A percentile compares a stretch with the other conserved stretches of the same genome.
Conservation (phyloP, 64 coral and sea anemone species). For the Montipora capricornis region DNA sequence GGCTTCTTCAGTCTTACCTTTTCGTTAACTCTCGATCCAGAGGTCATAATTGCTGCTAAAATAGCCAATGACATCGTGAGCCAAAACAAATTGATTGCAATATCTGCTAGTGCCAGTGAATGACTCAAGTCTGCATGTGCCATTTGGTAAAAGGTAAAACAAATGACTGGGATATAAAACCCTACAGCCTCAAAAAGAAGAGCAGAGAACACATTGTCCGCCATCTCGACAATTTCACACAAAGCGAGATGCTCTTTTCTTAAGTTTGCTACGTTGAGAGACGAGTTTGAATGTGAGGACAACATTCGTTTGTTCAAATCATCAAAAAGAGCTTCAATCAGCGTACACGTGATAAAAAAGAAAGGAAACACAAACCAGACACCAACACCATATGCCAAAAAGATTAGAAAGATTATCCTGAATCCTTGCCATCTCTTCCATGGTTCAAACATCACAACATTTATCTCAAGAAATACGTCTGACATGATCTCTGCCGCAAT, state of each 20-base stretch:
- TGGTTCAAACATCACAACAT: neutral
- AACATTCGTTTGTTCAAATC: neutral
- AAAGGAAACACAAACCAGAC: conserved; percentile 5
- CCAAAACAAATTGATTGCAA: neutral
- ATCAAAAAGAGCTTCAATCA: conserved; percentile 7
- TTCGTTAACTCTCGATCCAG: conserved; percentile 14
- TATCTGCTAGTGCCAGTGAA: neutral
- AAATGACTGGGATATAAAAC: neutral
- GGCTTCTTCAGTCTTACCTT: neutral
- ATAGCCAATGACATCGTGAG: neutral
- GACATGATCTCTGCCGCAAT: neutral
- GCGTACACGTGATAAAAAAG: neutral
- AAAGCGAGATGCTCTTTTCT: neutral
- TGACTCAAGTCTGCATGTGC: neutral
- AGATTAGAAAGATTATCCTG: neutral
- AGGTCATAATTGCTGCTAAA: neutral
- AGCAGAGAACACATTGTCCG: neutral
- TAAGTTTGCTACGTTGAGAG: neutral
- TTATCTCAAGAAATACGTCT: neutral
- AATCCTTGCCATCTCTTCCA: conserved; percentile 4
- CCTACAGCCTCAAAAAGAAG: neutral
- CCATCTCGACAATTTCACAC: neutral
- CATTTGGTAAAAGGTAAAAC: neutral
- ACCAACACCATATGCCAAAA: neutral
- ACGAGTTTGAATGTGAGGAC: neutral